A percentile compares a stretch with the other conserved stretches of the same genome.
phyloP scores from a whole-genome alignment of 2,113 vertebrate genomes.

The rabbit (Oryctolagus cuniculus) region DNA sequence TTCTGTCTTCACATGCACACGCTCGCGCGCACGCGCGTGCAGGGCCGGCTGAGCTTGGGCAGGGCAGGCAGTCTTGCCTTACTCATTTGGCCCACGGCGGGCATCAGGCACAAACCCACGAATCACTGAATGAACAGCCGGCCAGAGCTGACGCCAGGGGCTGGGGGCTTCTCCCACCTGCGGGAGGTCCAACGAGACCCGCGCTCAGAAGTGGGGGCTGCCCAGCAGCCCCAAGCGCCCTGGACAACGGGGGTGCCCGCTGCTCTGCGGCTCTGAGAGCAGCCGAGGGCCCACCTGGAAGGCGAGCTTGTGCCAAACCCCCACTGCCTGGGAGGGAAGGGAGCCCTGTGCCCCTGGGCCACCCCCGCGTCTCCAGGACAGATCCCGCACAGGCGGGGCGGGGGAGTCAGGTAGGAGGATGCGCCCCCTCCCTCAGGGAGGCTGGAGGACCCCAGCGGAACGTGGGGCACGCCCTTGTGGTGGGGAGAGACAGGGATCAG shows the following conservation, averaged over 20 bases:
- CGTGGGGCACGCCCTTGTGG: too few species aligned
- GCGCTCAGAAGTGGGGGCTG: neutral
- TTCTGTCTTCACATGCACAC: neutral
- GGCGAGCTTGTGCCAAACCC: neutral
- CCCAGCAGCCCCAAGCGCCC: neutral
- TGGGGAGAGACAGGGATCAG: too few species aligned
- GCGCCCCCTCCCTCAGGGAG: neutral
- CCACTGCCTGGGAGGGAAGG: neutral
- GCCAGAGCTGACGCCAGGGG: neutral
- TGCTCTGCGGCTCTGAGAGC: neutral
- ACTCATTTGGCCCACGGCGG: neutral
- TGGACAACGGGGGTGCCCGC: too few species aligned
- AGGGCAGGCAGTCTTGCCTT: neutral
- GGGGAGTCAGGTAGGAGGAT: neutral
- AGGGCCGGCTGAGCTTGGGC: fast-evolving
- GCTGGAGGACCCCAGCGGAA: too few species aligned
- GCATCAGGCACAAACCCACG: neutral
- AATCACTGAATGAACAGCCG: fast-evolving
- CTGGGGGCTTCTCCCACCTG: too few species aligned
- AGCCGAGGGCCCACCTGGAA: neutral
- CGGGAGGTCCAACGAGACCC: too few species aligned
- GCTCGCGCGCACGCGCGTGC: neutral
- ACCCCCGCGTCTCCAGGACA: too few species aligned
- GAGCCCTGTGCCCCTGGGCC: neutral
- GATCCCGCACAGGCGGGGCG: neutral